These are phyloP conservation scores for Leucophenga montana DNA, from an alignment of 2,888 invertebrate species.

Conservation along the genomic window DNA sequence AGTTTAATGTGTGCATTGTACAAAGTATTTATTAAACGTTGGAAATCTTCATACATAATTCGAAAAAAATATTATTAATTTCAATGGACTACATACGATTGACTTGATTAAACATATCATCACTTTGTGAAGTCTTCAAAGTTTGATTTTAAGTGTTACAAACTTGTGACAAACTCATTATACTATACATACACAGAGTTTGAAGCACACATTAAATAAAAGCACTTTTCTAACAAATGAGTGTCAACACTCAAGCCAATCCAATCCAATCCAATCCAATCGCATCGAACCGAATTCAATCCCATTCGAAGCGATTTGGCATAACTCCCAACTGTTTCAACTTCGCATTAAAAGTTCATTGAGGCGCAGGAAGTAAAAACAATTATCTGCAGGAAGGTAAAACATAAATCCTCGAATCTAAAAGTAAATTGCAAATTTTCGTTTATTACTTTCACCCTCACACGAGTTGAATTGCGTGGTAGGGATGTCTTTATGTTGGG, in stretches of 20 bases:
- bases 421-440: constrained; percentile 67
- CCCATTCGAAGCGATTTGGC: not conserved
- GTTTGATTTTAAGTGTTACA: too few species aligned
- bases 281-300: not conserved
- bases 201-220: too few species aligned
- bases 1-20: too few species aligned
- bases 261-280: not conserved
- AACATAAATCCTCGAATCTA: constrained; percentile 66
- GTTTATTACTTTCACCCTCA: constrained; percentile 59
- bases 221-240: not conserved
- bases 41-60: too few species aligned
- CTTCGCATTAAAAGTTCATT: constrained; percentile 4
- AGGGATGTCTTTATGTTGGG: too few species aligned
- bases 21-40: too few species aligned
- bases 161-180: not conserved
- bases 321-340: too few species aligned
- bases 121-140: too few species aligned
- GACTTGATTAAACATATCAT: too few species aligned
- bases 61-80: too few species aligned
- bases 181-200: not conserved
- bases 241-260: constrained; percentile 27
- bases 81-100: too few species aligned
- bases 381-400: constrained; percentile 69
- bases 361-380: constrained; percentile 51
- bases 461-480: constrained; percentile 15